Evolutionary conservation across 1,140 invertebrate genomes (phyloP).

Genomic region (Aphidius gifuensis): DNA sequence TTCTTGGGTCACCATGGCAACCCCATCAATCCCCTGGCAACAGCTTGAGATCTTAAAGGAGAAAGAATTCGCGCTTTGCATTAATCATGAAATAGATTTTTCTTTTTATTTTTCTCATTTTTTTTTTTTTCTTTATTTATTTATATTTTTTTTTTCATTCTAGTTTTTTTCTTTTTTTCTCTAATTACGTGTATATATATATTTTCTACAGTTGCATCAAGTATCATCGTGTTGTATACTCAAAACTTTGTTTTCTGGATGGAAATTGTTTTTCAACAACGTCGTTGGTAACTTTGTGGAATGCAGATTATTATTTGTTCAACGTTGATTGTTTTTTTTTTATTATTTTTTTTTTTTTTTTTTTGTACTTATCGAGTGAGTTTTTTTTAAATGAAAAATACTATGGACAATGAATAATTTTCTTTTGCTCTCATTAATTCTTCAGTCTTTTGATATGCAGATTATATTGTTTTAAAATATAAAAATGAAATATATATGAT

Average conservation of each 20-base stretch:
- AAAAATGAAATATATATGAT: too few species aligned
- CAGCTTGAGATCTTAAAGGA: conserved; percentile 57
- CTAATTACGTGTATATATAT: neutral
- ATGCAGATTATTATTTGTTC: conserved; percentile 12
- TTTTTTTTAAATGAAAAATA: too few species aligned
- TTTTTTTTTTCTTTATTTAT: too few species aligned
- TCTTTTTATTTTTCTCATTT: too few species aligned
- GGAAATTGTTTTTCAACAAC: neutral
- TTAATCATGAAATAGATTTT: neutral
- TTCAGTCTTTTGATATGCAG: too few species aligned
- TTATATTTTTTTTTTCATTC: too few species aligned
- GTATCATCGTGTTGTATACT: conserved; percentile 19
- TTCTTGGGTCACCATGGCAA: conserved; percentile 47
- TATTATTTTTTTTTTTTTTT: too few species aligned
- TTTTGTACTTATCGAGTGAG: too few species aligned
- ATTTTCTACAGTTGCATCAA: conserved; percentile 1
- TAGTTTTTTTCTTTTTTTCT: too few species aligned
- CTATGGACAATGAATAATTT: too few species aligned
- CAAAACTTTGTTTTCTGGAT: conserved; percentile 2
- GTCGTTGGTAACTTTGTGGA: neutral
- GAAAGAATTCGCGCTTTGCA: conserved; percentile 40
- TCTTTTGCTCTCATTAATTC: too few species aligned
- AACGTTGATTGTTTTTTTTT: neutral
- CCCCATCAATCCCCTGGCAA: conserved; percentile 57
- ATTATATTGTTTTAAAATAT: too few species aligned